Conservation (phyloP, 2,888 invertebrate genomes). For the Hypena proboscidalis region DNA sequence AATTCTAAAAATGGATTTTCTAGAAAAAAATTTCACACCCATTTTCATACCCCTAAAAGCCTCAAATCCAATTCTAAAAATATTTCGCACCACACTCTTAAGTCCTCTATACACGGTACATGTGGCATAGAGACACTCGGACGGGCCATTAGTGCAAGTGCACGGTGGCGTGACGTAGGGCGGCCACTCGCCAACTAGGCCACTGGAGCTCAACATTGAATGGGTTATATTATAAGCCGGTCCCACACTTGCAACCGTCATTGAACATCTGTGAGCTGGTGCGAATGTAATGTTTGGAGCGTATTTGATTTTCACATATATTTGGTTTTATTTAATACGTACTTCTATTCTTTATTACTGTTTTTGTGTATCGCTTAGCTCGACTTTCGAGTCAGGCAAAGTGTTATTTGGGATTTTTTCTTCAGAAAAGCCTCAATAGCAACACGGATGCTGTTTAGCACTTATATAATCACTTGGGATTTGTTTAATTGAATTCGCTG, state of each 20-base stretch:
- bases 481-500: no score
- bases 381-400: no score
- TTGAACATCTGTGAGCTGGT: background rate
- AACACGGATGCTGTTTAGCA: no score
- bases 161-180: conserved; percentile 64
- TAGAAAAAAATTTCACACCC: background rate
- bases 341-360: no score
- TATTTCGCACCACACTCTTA: conserved; percentile 14
- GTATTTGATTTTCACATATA: no score
- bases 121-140: conserved; percentile 15
- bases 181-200: conserved; percentile 70
- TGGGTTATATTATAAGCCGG: conserved; percentile 34
- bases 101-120: conserved; percentile 22
- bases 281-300: background rate
- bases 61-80: conserved; percentile 7
- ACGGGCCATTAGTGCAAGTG: conserved; percentile 63
- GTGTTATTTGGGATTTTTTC: no score
- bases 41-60: conserved; percentile 7
- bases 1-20: background rate
- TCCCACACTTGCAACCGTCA: conserved; percentile 5
- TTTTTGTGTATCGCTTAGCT: no score
- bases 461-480: no score
- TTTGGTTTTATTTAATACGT: no score
- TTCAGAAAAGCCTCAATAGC: no score
- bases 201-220: conserved; percentile 57